Evolutionary conservation across 2,797 vertebrate genomes (phyloP).

Genomic region (Anolis apletophallus): DNA sequence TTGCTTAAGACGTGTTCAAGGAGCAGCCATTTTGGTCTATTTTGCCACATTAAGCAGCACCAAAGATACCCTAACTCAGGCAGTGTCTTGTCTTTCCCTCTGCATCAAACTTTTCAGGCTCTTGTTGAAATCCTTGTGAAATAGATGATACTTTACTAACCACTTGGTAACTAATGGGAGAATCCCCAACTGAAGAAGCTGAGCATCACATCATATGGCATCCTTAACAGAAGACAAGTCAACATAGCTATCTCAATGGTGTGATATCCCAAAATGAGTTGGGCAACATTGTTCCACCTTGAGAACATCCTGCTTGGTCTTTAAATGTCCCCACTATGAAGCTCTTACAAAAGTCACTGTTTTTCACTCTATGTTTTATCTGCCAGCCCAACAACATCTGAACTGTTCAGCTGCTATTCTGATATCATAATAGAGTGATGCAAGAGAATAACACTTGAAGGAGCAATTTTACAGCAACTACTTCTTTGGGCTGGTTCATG

Average conservation of each 20-base stretch:
- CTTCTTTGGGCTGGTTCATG: too few relatives aligned
- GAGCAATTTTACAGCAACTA: not conserved
- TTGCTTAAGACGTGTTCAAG: accelerated
- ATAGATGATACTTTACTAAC: accelerated
- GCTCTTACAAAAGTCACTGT: not conserved
- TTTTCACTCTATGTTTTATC: not conserved
- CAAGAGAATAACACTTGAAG: not conserved
- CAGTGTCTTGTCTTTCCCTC: not conserved
- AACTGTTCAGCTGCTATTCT: not conserved
- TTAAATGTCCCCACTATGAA: not conserved
- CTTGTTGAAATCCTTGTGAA: not conserved
- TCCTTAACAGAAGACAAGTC: not conserved
- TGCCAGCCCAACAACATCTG: not conserved
- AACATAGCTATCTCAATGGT: accelerated
- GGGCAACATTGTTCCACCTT: not conserved
- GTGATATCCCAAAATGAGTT: too few relatives aligned
- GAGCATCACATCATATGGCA: not conserved
- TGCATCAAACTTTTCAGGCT: not conserved
- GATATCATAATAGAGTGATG: not conserved
- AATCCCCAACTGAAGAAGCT: not conserved
- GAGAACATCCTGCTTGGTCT: accelerated
- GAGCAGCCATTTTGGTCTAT: accelerated
- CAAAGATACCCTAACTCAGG: accelerated
- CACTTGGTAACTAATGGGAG: not conserved
- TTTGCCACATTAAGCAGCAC: not conserved